Conservation (phyloP, 2,888 invertebrate genomes). For the Ptilodon capucinus region DNA sequence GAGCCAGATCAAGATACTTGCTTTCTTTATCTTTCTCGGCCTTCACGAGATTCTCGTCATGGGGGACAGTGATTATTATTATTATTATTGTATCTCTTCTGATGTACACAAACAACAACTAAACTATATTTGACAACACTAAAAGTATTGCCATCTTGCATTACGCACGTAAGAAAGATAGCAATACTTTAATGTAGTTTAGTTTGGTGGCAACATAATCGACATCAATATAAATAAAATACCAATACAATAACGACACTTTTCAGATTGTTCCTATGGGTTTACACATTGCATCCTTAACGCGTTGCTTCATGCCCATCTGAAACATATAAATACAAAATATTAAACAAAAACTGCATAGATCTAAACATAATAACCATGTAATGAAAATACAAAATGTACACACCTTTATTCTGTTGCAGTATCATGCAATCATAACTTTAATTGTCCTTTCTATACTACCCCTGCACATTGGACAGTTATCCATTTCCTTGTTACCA, state of each 20-base stretch:
- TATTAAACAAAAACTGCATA: background rate
- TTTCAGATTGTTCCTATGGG: background rate
- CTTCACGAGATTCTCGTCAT: no score
- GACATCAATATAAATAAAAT: background rate
- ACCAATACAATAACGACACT: background rate
- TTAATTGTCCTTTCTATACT: slow-evolving; percentile 87
- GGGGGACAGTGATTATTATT: no score
- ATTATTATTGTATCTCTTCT: no score
- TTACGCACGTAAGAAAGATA: no score
- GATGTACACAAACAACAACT: no score
- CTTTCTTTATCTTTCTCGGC: no score
- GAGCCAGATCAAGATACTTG: no score
- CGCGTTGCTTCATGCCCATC: background rate
- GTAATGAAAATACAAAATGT: background rate
- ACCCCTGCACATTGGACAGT: slow-evolving; percentile 91
- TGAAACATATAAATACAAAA: background rate
- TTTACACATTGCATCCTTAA: background rate
- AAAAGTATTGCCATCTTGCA: no score
- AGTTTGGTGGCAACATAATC: no score
- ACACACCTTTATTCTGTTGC: slow-evolving; percentile 8
- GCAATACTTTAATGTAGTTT: no score
- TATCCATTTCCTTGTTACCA: slow-evolving; percentile 80
- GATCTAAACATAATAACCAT: background rate
- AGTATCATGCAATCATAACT: slow-evolving; percentile 80
- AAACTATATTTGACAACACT: no score